Evolutionary conservation across 92 coral and sea anemone genomes (phyloP), one percentile per base, ranked within the genome.

Genomic region (Porites lobata): DNA sequence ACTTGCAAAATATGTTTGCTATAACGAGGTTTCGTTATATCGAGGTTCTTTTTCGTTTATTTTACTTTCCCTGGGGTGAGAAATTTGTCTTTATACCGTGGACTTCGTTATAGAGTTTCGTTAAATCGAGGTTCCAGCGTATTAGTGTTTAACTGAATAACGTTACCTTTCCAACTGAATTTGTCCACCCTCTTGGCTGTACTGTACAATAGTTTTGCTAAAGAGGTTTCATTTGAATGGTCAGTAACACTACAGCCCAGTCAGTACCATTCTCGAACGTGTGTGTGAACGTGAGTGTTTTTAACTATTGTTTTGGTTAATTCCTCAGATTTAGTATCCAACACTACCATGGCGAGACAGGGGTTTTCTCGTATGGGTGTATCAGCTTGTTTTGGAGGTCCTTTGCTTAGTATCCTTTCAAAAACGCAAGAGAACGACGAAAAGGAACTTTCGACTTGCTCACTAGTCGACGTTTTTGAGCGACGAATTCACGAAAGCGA

Each of bases 321-420:
- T 26, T 69, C 22, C 61, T 29, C 89, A 98, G 99, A 98, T 85
- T 86, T 98, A 1, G 87, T 98, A n/a, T 77, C 99, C 38, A 88
- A 96, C 86, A 69, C 93, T 10, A 89, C 98, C 18, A 94, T 98
- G 93, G 99, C 99, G 5, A 94, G 92, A 65, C 98, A 96, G 74
- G 99, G 99, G 4, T 98, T 81, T 69, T 96, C 96, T 61, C 96
- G 92, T 17, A 98, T 98, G 99, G 99, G 98, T 7, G 93, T 93
- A 52, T 94, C 98, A 50, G 98, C 99, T 12, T 98, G 99, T 78
- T 98, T 95, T 73, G 99, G 98, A 26, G 99, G 99, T n/a, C 98
- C 96, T 11, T 56, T 98, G 76, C 95, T 98, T 0, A 98, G 99
- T 98, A 98, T 98, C 99, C 98, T 92, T 87, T 61, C 17, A 52